phyloP scores from a whole-genome alignment of 92 coral and sea anemone genomes.

The Zoanthus sansibaricus region DNA sequence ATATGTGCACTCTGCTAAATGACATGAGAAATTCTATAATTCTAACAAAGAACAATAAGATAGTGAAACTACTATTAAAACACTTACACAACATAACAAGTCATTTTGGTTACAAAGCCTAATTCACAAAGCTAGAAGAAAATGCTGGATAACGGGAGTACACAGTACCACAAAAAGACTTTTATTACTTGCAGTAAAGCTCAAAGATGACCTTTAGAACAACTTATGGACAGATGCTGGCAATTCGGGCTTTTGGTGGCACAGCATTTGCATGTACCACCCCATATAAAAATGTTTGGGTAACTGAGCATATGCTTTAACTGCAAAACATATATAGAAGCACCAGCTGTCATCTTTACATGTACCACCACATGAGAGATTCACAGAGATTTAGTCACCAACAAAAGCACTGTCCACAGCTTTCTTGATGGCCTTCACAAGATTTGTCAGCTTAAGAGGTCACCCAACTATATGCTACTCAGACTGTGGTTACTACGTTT shows the following conservation, averaged over 20 bases:
- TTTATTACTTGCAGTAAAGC: no score
- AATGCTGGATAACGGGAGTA: no score
- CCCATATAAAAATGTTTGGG: slow-evolving; percentile 60
- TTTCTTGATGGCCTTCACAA: slow-evolving; percentile 68
- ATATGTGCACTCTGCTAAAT: no score
- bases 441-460: slow-evolving; percentile 55
- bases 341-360: slow-evolving; percentile 63
- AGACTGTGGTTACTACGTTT: slow-evolving; percentile 61
- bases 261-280: slow-evolving; percentile 67
- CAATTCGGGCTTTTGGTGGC: slow-evolving; percentile 46
- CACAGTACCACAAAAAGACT: no score
- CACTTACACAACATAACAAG: no score
- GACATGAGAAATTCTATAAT: no score
- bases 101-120: no score
- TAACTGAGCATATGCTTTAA: slow-evolving; percentile 60
- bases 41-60: no score
- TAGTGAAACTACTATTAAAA: no score
- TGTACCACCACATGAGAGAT: slow-evolving; percentile 59
- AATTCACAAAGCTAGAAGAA: no score
- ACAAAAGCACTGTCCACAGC: slow-evolving; percentile 53
- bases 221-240: slow-evolving; percentile 68
- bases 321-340: slow-evolving; percentile 57
- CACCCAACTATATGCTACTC: slow-evolving; percentile 66
- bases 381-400: slow-evolving; percentile 60
- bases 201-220: slow-evolving; percentile 33